Conservation (phyloP, 2,888 invertebrate genomes). For the Diaprepes abbreviatus region DNA sequence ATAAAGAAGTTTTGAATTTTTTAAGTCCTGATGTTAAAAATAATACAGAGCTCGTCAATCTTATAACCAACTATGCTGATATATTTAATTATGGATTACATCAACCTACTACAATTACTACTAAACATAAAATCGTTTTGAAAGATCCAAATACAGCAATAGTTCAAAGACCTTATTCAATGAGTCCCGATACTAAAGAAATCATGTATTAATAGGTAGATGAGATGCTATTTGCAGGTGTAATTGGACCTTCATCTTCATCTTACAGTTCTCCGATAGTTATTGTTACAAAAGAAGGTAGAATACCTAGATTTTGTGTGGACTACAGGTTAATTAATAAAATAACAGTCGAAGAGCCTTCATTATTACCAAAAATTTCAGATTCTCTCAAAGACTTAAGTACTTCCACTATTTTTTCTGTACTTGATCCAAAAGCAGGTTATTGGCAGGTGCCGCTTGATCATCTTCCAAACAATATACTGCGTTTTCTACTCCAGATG, state of each 20-base stretch:
- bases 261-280: too few species aligned
- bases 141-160: too few species aligned
- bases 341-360: background rate
- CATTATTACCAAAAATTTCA: background rate
- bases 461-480: background rate
- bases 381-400: background rate
- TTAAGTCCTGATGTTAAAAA: background rate
- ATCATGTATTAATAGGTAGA: too few species aligned
- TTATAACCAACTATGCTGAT: background rate
- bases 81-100: background rate
- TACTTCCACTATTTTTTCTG: background rate
- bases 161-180: background rate
- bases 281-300: background rate
- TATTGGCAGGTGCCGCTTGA: slow-evolving; percentile 6
- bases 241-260: too few species aligned
- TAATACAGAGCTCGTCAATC: background rate
- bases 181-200: background rate
- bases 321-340: background rate
- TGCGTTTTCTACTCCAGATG: background rate
- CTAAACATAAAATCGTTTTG: background rate
- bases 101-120: background rate
- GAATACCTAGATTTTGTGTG: background rate
- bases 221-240: too few species aligned
- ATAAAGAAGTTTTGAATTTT: too few species aligned
- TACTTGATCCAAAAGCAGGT: background rate